Base-by-base conservation (phyloP, 2,113 vertebrate species). In the Lates calcarifer region DNA sequence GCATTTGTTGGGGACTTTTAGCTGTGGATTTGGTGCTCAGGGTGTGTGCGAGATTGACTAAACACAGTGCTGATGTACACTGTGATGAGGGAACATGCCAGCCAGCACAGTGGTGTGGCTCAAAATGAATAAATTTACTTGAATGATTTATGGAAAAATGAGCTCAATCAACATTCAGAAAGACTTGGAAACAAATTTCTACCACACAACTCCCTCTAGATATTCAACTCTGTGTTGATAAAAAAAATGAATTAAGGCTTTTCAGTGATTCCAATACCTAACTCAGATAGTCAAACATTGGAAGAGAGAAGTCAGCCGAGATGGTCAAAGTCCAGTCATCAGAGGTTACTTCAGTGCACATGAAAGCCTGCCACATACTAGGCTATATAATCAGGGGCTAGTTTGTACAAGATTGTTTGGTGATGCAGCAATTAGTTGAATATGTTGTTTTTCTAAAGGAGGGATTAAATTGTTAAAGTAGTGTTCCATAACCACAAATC, bases 261-360 rank as follows among this genome's bases (percentile, higher is more conserved):
- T 47, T 74, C 2, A 14, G 14, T 35, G 28, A 33, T 71, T 88
- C 18, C 2, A 80, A 56, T 60, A 57, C 49, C 18, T 56, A 80
- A 70, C 76, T 67, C 12, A 57, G 51, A 65, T 58, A 45, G 58
- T 77, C 72, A 76, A 61, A 74, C 58, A 84, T 71, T 81, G 53
- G 56, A 85, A 31, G 63, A 78, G 31, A 87, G 41, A 79, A 72
- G 64, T 79, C 75, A 82, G 77, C 37, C 8, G 39, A 87, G 31
- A 66, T 45, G 69, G 56, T 80, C 82, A 87, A 87, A 90, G 87
- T 89, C 80, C 69, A 28, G 22, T n/a, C n/a, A n/a, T 60, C 35
- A 17, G 26, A 69, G 79, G 79, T 84, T 65, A 87, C 43, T 73
- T 6, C 26, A 47, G 81, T 70, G 26, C 65, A 85, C 69, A 83